Base-by-base conservation (phyloP, 2,888 invertebrate genomes). In the Allophyes oxyacanthae region DNA sequence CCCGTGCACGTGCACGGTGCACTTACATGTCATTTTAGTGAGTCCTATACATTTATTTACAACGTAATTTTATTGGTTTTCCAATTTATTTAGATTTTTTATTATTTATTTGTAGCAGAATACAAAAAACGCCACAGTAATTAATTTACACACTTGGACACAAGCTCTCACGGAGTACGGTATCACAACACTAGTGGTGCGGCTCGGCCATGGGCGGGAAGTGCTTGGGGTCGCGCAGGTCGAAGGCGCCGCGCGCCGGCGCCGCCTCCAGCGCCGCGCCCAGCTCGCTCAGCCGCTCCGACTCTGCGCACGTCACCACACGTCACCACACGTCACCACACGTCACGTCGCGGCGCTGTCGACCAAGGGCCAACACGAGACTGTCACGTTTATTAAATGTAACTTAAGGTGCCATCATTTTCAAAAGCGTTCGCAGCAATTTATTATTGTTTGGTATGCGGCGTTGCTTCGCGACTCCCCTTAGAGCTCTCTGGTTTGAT, bases 191-290 rank as follows among this genome's bases (percentile, higher is more conserved):
- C 55, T 44, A 46, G 55, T 42, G 60, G 46, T 64, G 46, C 59
- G 65, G 51, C 53, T 72, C 64, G 67, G 64, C 77, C 79, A 97
- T 96, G 67, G 98, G 97, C 75, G 98, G 98, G 91, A 97, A 98
- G 94, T 98, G 97, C 72, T 95, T 92, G 73, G 97, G 97, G 91
- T 98, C 97, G 85, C 97, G 96, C 88, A 98, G 95, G 85, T 97
- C 96, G 90, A 96, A 96, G 71, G 95, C 91, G 57, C 95, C 96
- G 81, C 95, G 95, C 58, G 96, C 95, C 50, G 97, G 95, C 44
- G 95, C 94, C 62, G 83, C 83, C 86, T 96, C 96, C 69, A 96
- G 95, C 44, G 97, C 97, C 60, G 96, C 95, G 79, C 95, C 95
- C 95, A 97, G 96, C 91, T 97, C 97, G 76, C 95, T 94, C 81